Percentiles rank a stretch among this genome's conserved stretches.
phyloP scores from a whole-genome alignment of 2,797 vertebrate genomes.

The Dendrocincla tyrannina region DNA sequence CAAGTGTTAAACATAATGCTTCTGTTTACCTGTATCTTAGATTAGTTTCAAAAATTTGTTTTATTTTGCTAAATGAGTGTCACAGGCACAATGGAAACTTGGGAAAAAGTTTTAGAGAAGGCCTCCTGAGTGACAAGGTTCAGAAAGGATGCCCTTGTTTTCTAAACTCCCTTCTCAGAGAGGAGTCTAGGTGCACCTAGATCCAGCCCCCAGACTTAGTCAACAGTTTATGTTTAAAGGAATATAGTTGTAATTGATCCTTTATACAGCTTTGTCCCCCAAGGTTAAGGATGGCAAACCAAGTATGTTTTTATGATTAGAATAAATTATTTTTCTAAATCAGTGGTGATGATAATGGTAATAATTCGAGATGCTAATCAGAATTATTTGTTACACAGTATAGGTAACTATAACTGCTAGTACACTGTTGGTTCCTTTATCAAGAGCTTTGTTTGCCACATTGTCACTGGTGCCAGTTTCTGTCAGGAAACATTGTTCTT shows the following conservation, averaged over 20 bases:
- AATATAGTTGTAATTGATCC: background rate
- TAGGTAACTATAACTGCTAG: background rate
- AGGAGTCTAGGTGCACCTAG: background rate
- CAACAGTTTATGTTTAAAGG: background rate
- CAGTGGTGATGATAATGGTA: background rate
- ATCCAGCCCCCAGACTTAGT: background rate
- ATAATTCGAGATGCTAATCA: background rate
- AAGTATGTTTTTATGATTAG: background rate
- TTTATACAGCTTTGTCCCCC: background rate
- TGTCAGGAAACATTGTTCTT: background rate
- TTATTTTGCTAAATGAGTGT: background rate
- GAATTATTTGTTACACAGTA: background rate
- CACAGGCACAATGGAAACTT: background rate
- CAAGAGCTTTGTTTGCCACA: background rate
- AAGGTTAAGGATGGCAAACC: background rate
- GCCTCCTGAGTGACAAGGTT: background rate
- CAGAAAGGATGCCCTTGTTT: background rate
- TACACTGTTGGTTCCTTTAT: background rate
- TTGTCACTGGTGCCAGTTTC: background rate
- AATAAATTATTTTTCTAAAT: background rate
- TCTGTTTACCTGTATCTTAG: background rate
- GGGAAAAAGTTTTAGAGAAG: background rate
- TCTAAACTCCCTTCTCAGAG: background rate
- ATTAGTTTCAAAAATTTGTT: background rate
- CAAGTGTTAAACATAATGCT: background rate